Percentiles rank a stretch among this genome's conserved stretches.
Evolutionary conservation across 2,888 invertebrate species (phyloP).

Genomic region (Chymomyza procnemis): DNA sequence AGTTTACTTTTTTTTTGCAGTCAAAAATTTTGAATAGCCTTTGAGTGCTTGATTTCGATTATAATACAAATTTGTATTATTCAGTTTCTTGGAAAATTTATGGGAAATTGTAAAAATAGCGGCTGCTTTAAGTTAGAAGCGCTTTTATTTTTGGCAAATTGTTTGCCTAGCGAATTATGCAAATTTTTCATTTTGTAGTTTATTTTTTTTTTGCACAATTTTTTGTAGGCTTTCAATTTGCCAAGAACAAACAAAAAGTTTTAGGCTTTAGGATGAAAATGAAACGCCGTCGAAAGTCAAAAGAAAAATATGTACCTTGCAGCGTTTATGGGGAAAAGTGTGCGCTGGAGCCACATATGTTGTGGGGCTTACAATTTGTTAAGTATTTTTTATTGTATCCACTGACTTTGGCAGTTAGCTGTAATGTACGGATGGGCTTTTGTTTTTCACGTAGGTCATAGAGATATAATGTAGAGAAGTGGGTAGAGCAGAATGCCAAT

Average conservation of each 20-base stretch:
- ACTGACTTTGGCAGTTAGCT: background rate
- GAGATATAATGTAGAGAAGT: no score
- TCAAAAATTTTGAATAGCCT: constrained; percentile 32
- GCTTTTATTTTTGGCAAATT: background rate
- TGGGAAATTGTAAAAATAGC: background rate
- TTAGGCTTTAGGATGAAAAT: constrained; percentile 36
- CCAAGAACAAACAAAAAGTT: constrained; percentile 9
- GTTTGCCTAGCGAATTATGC: constrained; percentile 53
- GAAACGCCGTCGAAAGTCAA: constrained; percentile 46
- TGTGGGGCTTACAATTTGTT: background rate
- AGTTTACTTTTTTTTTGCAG: constrained; percentile 20
- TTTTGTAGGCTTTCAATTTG: constrained; percentile 35
- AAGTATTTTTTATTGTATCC: constrained; percentile 1
- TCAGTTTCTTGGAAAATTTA: background rate
- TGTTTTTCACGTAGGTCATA: background rate
- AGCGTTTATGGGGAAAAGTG: background rate
- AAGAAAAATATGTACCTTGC: constrained; percentile 1
- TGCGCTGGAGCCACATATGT: background rate
- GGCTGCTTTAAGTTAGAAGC: background rate
- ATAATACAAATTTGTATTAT: constrained; percentile 33
- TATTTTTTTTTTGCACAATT: background rate
- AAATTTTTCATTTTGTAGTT: constrained; percentile 41
- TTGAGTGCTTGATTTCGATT: constrained; percentile 65
- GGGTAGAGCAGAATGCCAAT: no score
- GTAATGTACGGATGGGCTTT: background rate